These are phyloP conservation scores for Labeo rohita DNA, from an alignment of 2,113 vertebrate genomes.

Conservation along the genomic window DNA sequence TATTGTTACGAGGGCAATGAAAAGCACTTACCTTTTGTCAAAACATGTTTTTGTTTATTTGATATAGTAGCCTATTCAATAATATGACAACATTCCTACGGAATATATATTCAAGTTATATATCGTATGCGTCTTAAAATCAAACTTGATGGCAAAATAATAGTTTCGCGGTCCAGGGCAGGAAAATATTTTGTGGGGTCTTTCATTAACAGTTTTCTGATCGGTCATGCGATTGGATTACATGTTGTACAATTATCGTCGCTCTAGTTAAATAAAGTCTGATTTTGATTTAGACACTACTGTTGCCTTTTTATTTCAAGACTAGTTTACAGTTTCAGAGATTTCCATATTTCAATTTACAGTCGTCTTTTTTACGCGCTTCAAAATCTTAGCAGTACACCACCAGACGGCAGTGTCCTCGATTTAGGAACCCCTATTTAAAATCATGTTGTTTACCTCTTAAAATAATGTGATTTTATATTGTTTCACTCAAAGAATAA, in stretches of 20 bases:
- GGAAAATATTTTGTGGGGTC: not conserved
- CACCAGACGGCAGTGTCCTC: constrained; percentile 40
- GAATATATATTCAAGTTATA: not conserved
- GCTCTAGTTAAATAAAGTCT: not conserved
- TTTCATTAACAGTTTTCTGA: not conserved
- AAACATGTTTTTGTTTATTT: not conserved
- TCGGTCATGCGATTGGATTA: not conserved
- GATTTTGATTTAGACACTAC: not conserved
- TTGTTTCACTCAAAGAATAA: no score
- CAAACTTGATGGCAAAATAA: not conserved
- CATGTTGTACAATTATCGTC: not conserved
- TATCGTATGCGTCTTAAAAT: not conserved
- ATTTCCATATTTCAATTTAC: not conserved
- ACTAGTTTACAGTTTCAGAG: not conserved
- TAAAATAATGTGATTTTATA: not conserved
- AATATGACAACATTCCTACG: not conserved
- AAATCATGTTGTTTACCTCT: constrained; percentile 1
- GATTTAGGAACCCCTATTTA: not conserved
- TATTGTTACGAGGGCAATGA: not conserved
- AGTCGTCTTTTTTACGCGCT: not conserved
- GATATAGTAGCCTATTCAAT: not conserved
- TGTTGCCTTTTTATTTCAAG: not conserved
- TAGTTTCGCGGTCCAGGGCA: not conserved
- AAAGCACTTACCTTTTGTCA: not conserved
- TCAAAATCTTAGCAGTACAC: constrained; percentile 2